Evolutionary conservation across 2,888 invertebrate species (phyloP).

Genomic region (Thyatira batis): DNA sequence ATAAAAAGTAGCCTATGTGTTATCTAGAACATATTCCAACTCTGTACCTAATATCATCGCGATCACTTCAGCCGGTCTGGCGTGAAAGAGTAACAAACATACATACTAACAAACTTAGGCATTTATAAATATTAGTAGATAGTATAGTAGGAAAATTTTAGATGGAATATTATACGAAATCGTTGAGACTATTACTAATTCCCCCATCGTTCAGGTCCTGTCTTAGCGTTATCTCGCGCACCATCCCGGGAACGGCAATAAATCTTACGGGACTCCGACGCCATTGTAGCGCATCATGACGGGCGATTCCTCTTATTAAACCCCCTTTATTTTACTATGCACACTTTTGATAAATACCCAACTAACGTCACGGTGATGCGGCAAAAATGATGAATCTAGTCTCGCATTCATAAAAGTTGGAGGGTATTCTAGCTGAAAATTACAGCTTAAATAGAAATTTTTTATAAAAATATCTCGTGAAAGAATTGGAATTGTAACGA

Average conservation of each 20-base stretch:
- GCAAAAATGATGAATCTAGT: not conserved
- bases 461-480: too few relatives aligned
- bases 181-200: not conserved
- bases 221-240: constrained; percentile 28
- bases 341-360: not conserved
- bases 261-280: constrained; percentile 17
- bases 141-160: too few relatives aligned
- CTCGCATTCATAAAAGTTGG: not conserved
- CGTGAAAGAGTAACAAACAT: too few relatives aligned
- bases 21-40: too few relatives aligned
- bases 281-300: constrained; percentile 21
- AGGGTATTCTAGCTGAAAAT: not conserved
- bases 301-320: constrained; percentile 16
- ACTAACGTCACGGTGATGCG: not conserved
- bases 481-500: too few relatives aligned
- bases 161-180: not conserved
- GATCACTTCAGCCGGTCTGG: too few relatives aligned
- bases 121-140: too few relatives aligned
- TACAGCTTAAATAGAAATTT: not conserved
- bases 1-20: too few relatives aligned
- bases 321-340: constrained; percentile 1
- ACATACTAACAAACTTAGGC: too few relatives aligned
- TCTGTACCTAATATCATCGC: too few relatives aligned
- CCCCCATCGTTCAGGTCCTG: constrained; percentile 9
- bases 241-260: constrained; percentile 22